Conservation (phyloP, 1,140 invertebrate genomes). For the Physella acuta region DNA sequence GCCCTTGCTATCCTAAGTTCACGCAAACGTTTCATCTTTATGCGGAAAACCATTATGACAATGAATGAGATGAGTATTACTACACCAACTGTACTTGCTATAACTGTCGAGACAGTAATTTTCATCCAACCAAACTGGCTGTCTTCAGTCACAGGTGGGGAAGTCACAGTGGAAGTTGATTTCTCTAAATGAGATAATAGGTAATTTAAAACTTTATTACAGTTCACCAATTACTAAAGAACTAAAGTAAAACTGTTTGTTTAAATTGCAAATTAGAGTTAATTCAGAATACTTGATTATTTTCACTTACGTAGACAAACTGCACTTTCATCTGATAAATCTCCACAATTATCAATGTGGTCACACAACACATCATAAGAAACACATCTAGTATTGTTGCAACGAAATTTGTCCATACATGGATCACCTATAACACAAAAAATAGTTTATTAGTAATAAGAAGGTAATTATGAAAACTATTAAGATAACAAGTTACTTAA, state of each 20-base stretch:
- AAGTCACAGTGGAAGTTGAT: too few species aligned
- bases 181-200: too few species aligned
- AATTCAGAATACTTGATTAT: too few species aligned
- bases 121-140: slow-evolving; percentile 52
- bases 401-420: slow-evolving; percentile 38
- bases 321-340: slow-evolving; percentile 38
- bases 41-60: slow-evolving; percentile 48
- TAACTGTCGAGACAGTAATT: slow-evolving; percentile 51
- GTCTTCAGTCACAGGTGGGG: too few species aligned
- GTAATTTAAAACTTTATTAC: background rate
- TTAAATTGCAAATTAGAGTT: too few species aligned
- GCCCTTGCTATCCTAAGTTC: slow-evolving; percentile 25
- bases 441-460: background rate
- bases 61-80: slow-evolving; percentile 54
- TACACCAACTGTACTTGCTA: slow-evolving; percentile 49
- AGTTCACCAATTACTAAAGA: background rate
- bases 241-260: too few species aligned
- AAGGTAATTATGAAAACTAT: background rate
- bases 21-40: slow-evolving; percentile 48
- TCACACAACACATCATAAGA: slow-evolving; percentile 38
- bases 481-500: too few species aligned
- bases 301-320: slow-evolving; percentile 16
- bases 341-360: slow-evolving; percentile 37
- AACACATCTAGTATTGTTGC: slow-evolving; percentile 41
- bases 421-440: slow-evolving; percentile 28